Evolutionary conservation across 2,113 vertebrate species (phyloP).

Genomic region (Charadrius vociferus): DNA sequence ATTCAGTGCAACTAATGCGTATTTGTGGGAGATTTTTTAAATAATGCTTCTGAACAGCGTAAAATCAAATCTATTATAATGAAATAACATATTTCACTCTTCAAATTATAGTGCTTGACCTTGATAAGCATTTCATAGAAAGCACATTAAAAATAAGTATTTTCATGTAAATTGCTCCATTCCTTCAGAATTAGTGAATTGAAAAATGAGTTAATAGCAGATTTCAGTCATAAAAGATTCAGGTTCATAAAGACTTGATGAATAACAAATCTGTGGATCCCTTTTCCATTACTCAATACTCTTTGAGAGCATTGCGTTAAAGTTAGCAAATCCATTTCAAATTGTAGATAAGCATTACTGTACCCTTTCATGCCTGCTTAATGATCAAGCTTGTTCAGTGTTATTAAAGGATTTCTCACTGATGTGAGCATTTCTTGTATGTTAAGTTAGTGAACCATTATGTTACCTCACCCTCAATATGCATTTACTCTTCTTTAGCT

Average conservation of each 20-base stretch:
- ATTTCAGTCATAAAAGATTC: not conserved
- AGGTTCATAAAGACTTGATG: not conserved
- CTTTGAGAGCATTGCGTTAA: not conserved
- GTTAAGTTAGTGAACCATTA: not conserved
- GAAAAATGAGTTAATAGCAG: not conserved
- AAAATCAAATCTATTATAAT: not conserved
- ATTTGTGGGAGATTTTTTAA: not conserved
- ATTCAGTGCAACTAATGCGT: not conserved
- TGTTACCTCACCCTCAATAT: not conserved
- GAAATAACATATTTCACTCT: not conserved
- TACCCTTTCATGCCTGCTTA: not conserved
- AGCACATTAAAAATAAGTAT: not conserved
- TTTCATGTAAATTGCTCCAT: not conserved
- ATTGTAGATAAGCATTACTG: not conserved
- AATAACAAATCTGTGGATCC: not conserved
- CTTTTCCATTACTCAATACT: not conserved
- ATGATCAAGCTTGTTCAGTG: not conserved
- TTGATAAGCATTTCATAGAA: slow-evolving; percentile 17
- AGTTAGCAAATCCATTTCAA: not conserved
- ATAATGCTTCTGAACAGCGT: not conserved
- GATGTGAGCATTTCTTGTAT: not conserved
- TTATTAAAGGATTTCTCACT: not conserved
- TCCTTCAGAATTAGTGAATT: not conserved
- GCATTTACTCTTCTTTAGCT: not conserved
- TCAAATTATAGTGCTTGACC: slow-evolving; percentile 2